phyloP scores from a whole-genome alignment of 2,797 vertebrate species.

The Vireo griseus region DNA sequence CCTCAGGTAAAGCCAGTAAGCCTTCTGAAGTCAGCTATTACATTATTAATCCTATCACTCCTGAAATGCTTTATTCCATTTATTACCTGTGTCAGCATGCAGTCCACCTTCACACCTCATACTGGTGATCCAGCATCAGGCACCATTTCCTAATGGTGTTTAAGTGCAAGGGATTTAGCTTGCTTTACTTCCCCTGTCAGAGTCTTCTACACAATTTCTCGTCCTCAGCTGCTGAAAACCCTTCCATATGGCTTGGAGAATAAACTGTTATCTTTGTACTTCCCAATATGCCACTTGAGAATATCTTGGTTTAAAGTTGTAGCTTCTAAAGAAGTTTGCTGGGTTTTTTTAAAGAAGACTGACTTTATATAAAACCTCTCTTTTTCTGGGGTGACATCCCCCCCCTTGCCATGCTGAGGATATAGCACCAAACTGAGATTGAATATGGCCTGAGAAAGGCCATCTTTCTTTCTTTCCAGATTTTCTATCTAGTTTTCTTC shows the following conservation, averaged over 20 bases:
- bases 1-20: background rate
- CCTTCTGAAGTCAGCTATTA: conserved; percentile 7
- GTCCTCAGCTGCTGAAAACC: conserved; percentile 61
- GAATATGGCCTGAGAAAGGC: background rate
- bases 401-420: background rate
- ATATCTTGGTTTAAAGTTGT: conserved; percentile 9
- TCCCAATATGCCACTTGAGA: conserved; percentile 21
- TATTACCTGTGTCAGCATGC: conserved; percentile 45
- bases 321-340: background rate
- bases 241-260: conserved; percentile 45
- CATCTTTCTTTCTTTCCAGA: background rate
- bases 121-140: background rate
- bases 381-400: background rate
- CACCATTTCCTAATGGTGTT: background rate
- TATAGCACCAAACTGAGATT: background rate
- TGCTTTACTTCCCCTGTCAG: background rate
- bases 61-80: background rate
- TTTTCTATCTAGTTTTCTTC: background rate
- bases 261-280: conserved; percentile 47
- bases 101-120: conserved; percentile 58
- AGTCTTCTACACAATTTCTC: background rate
- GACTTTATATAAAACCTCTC: background rate
- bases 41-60: conserved; percentile 29
- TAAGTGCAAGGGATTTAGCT: conserved; percentile 33
- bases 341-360: background rate